Conservation (phyloP, 2,888 invertebrate species). For the Mamestra brassicae region DNA sequence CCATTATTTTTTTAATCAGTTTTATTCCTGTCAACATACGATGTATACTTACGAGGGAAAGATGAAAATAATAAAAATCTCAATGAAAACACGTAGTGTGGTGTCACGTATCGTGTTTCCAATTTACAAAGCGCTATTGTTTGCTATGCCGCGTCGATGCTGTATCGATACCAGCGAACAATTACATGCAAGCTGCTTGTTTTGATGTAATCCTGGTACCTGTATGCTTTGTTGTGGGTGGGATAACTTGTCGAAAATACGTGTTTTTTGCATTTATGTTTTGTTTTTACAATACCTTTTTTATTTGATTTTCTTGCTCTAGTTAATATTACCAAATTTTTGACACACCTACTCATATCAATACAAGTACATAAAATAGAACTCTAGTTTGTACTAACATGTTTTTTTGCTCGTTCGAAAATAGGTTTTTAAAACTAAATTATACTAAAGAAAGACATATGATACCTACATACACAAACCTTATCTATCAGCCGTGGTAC, state of each 20-base stretch:
- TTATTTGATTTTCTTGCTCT: no score
- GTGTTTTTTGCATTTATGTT: background rate
- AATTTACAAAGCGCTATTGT: slow-evolving; percentile 49
- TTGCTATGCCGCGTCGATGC: slow-evolving; percentile 32
- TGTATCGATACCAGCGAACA: slow-evolving; percentile 24
- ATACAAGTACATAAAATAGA: no score
- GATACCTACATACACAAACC: background rate
- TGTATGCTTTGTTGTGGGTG: background rate
- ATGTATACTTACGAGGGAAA: slow-evolving; percentile 14
- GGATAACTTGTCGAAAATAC: background rate
- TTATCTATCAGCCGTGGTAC: background rate
- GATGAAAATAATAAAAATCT: slow-evolving; percentile 38
- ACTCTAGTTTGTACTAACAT: no score
- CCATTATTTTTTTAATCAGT: background rate
- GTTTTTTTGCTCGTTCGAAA: no score
- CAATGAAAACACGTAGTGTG: slow-evolving; percentile 29
- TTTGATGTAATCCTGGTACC: slow-evolving; percentile 47
- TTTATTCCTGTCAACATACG: background rate
- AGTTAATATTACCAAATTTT: no score
- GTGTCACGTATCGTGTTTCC: slow-evolving; percentile 44
- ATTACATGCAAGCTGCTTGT: slow-evolving; percentile 27
- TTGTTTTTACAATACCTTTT: background rate
- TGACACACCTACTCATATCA: no score
- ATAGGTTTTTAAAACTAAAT: no score
- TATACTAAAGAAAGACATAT: no score